A percentile compares a stretch with the other conserved stretches of the same genome.
Conservation (phyloP, 1,140 invertebrate species). For the Drosophila parvula region DNA sequence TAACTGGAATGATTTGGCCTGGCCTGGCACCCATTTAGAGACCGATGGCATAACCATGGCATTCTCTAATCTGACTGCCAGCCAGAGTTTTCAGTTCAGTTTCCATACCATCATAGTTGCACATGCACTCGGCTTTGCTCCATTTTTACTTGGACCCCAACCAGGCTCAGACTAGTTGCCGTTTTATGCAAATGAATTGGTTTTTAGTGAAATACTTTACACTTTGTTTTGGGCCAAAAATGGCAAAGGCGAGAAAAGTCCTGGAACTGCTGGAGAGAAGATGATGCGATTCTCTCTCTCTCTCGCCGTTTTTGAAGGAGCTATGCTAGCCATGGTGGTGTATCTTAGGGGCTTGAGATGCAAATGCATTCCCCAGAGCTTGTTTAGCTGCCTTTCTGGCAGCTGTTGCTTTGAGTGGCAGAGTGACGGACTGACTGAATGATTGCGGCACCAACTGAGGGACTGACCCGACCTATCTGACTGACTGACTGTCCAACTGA, state of each 20-base stretch:
- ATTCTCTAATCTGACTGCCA: conserved; percentile 62
- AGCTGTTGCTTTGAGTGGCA: conserved; percentile 51
- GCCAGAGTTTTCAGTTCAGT: conserved; percentile 16
- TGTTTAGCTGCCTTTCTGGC: conserved; percentile 17
- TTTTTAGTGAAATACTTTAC: conserved; percentile 80
- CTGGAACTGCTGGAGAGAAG: background rate
- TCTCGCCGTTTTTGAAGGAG: too few species aligned
- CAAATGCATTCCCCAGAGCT: conserved; percentile 41
- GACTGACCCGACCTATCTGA: conserved; percentile 24
- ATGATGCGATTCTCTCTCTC: background rate
- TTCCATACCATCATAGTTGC: conserved; percentile 24
- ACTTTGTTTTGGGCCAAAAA: conserved; percentile 51
- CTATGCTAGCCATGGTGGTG: background rate
- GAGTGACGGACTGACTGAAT: conserved; percentile 48
- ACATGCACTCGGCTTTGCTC: conserved; percentile 18
- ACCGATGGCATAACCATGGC: conserved; percentile 54
- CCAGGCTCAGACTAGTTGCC: conserved; percentile 52
- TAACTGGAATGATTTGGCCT: conserved; percentile 18
- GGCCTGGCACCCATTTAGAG: conserved; percentile 9
- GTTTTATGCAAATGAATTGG: conserved; percentile 82
- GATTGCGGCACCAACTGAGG: conserved; percentile 34
- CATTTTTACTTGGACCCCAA: conserved; percentile 23
- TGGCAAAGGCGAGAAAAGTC: background rate
- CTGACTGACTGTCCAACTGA: conserved; percentile 44
- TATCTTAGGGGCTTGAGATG: conserved; percentile 19